Evolutionary conservation across 2,113 vertebrate species (phyloP).

Genomic region (Gymnogyps californianus): DNA sequence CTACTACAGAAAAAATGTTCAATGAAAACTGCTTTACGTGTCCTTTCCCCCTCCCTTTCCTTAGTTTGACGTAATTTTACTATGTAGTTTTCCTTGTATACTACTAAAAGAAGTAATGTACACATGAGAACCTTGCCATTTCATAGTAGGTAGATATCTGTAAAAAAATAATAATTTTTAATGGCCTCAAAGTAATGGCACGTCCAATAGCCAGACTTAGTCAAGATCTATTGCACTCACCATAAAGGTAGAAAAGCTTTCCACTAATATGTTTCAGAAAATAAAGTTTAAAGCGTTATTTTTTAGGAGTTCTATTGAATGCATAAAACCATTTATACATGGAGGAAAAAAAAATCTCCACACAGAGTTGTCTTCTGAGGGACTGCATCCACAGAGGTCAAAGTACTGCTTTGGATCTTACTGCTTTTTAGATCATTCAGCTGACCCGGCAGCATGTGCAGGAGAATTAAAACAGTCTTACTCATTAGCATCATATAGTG

Average conservation of each 20-base stretch:
- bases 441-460: background rate
- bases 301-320: background rate
- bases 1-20: background rate
- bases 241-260: background rate
- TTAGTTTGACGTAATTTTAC: background rate
- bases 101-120: background rate
- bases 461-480: background rate
- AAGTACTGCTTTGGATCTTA: background rate
- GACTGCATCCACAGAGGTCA: background rate
- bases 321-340: background rate
- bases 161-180: background rate
- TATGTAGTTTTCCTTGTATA: background rate
- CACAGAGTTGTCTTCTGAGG: background rate
- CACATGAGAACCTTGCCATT: background rate
- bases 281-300: background rate
- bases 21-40: background rate
- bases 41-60: background rate
- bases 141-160: background rate
- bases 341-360: background rate
- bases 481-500: background rate
- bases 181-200: background rate
- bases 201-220: background rate
- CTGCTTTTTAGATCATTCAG: background rate
- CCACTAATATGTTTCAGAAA: background rate
- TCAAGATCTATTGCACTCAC: background rate